A percentile compares a stretch with the other conserved stretches of the same genome.
Evolutionary conservation across 2,888 invertebrate genomes (phyloP).

Genomic region (Phlogophora meticulosa): DNA sequence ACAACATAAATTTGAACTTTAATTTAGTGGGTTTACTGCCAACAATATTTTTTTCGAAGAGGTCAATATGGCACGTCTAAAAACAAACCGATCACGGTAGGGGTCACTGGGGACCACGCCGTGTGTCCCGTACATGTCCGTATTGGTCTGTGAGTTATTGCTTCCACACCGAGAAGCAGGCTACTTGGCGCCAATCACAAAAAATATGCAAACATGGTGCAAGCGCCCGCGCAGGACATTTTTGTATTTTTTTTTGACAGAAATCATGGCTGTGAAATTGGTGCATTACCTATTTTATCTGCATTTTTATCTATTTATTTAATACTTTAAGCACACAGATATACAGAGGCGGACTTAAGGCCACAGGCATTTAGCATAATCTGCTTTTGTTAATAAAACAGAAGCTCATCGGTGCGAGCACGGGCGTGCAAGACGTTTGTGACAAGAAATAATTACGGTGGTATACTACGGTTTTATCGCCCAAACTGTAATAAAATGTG

Average conservation of each 20-base stretch:
- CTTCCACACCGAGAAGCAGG: constrained; percentile 71
- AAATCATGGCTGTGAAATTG: background rate
- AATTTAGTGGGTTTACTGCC: background rate
- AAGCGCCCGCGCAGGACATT: constrained; percentile 3
- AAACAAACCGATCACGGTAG: constrained; percentile 50
- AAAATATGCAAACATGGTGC: constrained; percentile 61
- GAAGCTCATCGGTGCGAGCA: no score
- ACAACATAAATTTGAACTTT: background rate
- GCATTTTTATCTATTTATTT: no score
- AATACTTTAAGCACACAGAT: no score
- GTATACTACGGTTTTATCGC: no score
- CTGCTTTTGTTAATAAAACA: no score
- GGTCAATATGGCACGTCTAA: constrained; percentile 43
- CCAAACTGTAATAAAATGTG: no score
- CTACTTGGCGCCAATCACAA: constrained; percentile 75
- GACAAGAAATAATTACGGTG: no score
- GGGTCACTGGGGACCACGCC: constrained; percentile 53
- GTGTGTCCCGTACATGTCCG: constrained; percentile 39
- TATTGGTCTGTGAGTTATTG: constrained; percentile 78
- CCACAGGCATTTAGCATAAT: no score
- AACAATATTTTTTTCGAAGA: constrained; percentile 27
- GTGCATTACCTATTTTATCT: no score
- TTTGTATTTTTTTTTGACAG: background rate
- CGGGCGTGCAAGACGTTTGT: no score
- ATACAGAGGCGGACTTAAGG: no score